Percentiles rank a stretch among this genome's conserved stretches.
phyloP scores from a whole-genome alignment of 2,797 vertebrate genomes.

The Clarias fuscus region DNA sequence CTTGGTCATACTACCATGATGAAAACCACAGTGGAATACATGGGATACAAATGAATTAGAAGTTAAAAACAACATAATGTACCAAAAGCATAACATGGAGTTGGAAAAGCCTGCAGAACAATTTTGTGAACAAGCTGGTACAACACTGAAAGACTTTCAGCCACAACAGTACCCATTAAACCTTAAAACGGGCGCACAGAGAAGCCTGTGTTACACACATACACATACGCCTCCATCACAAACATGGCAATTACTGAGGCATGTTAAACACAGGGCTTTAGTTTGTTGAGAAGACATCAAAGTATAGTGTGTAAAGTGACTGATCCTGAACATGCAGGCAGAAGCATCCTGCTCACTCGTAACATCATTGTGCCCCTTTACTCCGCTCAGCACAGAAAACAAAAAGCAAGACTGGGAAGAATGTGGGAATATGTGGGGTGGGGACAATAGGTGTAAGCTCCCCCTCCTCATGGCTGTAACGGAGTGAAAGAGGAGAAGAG shows the following conservation, averaged over 20 bases:
- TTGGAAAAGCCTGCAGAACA: not conserved
- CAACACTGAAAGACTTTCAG: conserved; percentile 16
- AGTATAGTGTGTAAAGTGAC: conserved; percentile 61
- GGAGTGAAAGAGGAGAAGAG: conserved; percentile 58
- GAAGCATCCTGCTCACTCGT: conserved; percentile 37
- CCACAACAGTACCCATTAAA: conserved; percentile 39
- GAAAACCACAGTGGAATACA: not conserved
- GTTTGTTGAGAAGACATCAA: conserved; percentile 77
- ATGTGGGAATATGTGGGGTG: conserved; percentile 25
- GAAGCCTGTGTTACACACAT: conserved; percentile 49
- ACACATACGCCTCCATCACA: conserved; percentile 51
- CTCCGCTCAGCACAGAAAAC: conserved; percentile 56
- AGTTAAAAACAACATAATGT: not conserved
- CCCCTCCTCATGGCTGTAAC: conserved; percentile 71
- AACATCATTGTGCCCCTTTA: conserved; percentile 39
- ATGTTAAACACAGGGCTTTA: conserved; percentile 75
- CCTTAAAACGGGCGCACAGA: conserved; percentile 38
- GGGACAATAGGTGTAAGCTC: conserved; percentile 49
- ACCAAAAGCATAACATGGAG: not conserved
- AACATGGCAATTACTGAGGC: conserved; percentile 70
- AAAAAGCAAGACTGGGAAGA: conserved; percentile 61
- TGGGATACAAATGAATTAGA: not conserved
- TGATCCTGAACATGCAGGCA: conserved; percentile 61
- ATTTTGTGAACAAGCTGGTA: conserved; percentile 19
- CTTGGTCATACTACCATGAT: not conserved